Evolutionary conservation across 1,140 invertebrate genomes (phyloP).

Genomic region (Agrilus planipennis): DNA sequence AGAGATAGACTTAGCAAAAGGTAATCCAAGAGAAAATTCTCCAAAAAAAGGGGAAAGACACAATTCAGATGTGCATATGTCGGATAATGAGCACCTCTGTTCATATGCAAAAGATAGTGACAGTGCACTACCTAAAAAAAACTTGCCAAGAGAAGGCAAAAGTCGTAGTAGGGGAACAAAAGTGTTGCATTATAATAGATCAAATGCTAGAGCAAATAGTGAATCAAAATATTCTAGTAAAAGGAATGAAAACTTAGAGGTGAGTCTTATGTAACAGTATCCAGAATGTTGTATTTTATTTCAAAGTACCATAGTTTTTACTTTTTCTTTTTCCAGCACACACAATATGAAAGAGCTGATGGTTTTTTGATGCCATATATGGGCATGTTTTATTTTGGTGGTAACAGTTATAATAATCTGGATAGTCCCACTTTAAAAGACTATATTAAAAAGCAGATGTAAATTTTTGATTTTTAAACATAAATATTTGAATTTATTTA

Average conservation of each 20-base stretch:
- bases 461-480: constrained; percentile 32
- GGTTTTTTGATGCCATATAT: constrained; percentile 45
- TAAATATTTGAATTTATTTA: neutral
- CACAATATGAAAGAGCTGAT: too few species aligned
- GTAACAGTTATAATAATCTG: constrained; percentile 38
- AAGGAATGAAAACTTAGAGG: too few species aligned
- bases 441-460: constrained; percentile 76
- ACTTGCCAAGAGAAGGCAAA: too few species aligned
- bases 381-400: constrained; percentile 47
- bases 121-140: too few species aligned
- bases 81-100: constrained; percentile 20
- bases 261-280: too few species aligned
- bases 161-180: too few species aligned
- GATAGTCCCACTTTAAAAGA: constrained; percentile 54
- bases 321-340: too few species aligned
- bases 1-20: constrained; percentile 53
- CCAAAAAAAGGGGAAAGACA: constrained; percentile 13
- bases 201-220: constrained; percentile 18
- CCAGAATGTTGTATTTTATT: too few species aligned
- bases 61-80: constrained; percentile 3
- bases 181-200: too few species aligned
- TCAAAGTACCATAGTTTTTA: too few species aligned
- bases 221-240: constrained; percentile 39
- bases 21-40: constrained; percentile 17
- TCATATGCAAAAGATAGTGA: constrained; percentile 32